phyloP scores from a whole-genome alignment of 2,888 invertebrate species.

The Ceraclea dissimilis region DNA sequence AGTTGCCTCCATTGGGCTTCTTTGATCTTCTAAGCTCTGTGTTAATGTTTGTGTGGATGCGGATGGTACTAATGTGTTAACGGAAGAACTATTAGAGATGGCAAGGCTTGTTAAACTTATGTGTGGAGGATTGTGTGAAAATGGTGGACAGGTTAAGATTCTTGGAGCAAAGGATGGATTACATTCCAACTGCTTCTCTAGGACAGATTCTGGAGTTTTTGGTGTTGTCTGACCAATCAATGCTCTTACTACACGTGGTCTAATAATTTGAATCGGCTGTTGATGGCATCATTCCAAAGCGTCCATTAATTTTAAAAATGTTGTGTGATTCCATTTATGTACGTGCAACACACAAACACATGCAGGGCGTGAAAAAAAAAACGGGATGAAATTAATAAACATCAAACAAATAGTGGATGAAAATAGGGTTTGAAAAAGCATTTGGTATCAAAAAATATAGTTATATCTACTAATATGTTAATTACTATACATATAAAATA shows the following conservation, averaged over 20 bases:
- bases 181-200: constrained; percentile 44
- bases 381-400: constrained; percentile 19
- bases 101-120: constrained; percentile 18
- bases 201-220: constrained; percentile 37
- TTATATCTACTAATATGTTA: no score
- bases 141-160: constrained; percentile 41
- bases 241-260: constrained; percentile 46
- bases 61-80: constrained; percentile 34
- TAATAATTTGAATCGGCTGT: constrained; percentile 54
- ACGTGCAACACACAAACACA: constrained; percentile 42
- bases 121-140: constrained; percentile 31
- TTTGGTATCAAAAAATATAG: no score
- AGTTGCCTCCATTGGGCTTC: constrained; percentile 30
- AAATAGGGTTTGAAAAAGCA: not conserved
- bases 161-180: constrained; percentile 46
- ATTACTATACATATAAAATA: no score
- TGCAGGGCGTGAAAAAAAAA: constrained; percentile 37
- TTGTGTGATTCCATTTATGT: not conserved
- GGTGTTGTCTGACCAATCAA: constrained; percentile 35
- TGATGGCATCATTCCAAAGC: constrained; percentile 16
- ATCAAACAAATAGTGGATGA: not conserved
- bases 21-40: constrained; percentile 30
- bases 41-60: constrained; percentile 38
- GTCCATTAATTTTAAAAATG: not conserved
- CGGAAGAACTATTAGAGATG: constrained; percentile 19